These are phyloP conservation scores for Miltochrista miniata DNA, from an alignment of 2,888 invertebrate species.

Conservation along the genomic window DNA sequence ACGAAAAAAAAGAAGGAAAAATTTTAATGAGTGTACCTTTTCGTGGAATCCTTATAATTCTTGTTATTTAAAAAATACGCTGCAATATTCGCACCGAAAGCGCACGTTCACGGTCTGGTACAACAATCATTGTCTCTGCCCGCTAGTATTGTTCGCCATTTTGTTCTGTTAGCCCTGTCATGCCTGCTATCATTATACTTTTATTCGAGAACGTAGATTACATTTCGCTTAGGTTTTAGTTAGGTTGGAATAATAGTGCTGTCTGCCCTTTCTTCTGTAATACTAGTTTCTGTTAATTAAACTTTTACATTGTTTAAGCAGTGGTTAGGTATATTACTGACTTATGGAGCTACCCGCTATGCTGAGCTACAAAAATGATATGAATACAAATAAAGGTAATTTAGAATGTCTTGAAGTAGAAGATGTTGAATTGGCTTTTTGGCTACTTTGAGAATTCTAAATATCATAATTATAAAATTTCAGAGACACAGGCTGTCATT, in stretches of 20 bases:
- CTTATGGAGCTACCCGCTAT: no score
- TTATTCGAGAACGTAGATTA: conserved; percentile 31
- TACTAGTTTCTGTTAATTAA: no score
- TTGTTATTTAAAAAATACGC: conserved; percentile 38
- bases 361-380: no score
- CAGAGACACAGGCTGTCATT: no score
- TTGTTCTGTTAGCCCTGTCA: conserved; percentile 41
- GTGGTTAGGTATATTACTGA: no score
- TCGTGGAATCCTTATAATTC: conserved; percentile 32
- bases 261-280: background rate
- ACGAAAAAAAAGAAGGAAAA: conserved; percentile 9
- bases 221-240: conserved; percentile 27
- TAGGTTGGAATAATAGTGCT: background rate
- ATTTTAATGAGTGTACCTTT: conserved; percentile 39
- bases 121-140: conserved; percentile 58
- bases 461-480: no score
- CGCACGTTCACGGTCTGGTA: conserved; percentile 58
- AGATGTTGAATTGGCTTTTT: no score
- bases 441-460: no score
- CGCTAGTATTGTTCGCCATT: conserved; percentile 51
- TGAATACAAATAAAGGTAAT: no score
- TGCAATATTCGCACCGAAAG: conserved; percentile 39
- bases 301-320: no score
- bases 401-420: no score
- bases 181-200: conserved; percentile 47